phyloP scores from a whole-genome alignment of 2,797 vertebrate genomes.

The Sebastes flavidus region DNA sequence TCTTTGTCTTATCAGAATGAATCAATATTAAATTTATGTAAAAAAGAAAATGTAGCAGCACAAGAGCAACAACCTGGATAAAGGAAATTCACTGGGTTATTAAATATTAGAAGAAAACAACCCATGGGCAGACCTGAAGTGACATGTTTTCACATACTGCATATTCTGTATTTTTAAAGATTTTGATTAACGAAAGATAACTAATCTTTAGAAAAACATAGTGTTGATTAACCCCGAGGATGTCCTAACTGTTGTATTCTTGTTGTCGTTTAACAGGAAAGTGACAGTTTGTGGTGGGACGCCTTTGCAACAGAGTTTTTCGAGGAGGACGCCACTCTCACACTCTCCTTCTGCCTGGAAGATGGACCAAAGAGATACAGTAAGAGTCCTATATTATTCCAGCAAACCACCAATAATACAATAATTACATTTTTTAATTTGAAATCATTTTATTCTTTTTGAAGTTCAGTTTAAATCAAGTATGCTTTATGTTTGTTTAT shows the following conservation, averaged over 20 bases:
- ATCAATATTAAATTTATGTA: conserved; percentile 66
- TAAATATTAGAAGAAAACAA: conserved; percentile 40
- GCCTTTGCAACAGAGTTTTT: conserved; percentile 99
- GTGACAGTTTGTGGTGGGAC: conserved; percentile 99
- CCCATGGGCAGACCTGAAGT: not conserved
- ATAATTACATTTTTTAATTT: not conserved
- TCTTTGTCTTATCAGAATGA: conserved; percentile 55
- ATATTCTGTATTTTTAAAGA: not conserved
- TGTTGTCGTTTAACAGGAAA: conserved; percentile 87
- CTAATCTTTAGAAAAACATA: not conserved
- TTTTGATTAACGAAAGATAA: not conserved
- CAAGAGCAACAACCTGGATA: conserved; percentile 12
- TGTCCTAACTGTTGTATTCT: not conserved
- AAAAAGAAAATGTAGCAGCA: conserved; percentile 38
- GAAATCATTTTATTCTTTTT: not conserved
- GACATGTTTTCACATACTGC: not conserved
- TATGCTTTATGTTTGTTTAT: not conserved
- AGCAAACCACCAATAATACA: not conserved
- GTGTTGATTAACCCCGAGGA: not conserved
- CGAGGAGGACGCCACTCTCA: conserved; percentile 98
- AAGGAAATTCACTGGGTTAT: conserved; percentile 49
- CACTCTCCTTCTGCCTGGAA: conserved; percentile 99
- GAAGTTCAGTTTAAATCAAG: not conserved
- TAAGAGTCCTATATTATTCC: conserved; percentile 79
- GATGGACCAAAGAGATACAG: conserved; percentile 99